Base-by-base conservation (phyloP, 2,888 invertebrate species). In the Monopis laevigella region DNA sequence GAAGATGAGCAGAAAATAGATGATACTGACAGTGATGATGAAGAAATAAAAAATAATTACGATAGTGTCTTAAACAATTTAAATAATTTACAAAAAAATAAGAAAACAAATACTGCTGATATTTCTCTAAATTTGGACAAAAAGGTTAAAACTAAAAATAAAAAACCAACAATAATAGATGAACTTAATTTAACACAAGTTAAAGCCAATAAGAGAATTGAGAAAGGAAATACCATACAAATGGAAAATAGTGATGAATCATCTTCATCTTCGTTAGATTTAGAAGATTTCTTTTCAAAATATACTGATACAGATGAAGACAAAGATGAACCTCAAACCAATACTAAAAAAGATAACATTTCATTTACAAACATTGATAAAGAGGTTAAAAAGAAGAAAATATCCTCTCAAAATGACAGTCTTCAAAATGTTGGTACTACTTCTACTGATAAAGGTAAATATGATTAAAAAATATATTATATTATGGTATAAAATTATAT, bases 11-110 rank as follows among this genome's bases (percentile, higher is more conserved):
- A 56, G 2, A 52, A 56, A 30, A 48, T 54, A 36, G 53, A 54
- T 16, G 51, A 47, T 29, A 34, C 60, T 12, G 72, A 40, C 32
- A 47, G 67, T 50, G 73, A 65, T 49, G 66, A 69, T 48, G 64
- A 62, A 50, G 68, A 73, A 53, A 68, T 73, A 41, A 52, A 58
- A n/a, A 52, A 68, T 36, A 70, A 69, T 48, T 77, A 72, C 46
- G 68, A 74, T 46, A 66, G 65, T 6, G 45, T 78, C 18, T 64
- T 78, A 1, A 59, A 56, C 39, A 51, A 58, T 26, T 52, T 78
- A 11, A 73, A 67, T 44, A 59, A 56, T 41, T 51, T 50, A 38
- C 52, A 51, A n/a, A 58, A 56, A 19, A 53, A 51, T 30, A 52
- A 55, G 34, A 43, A 48, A 14, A 43, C 41, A 7, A 65, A 67